Percentiles rank a stretch among this genome's conserved stretches.
Evolutionary conservation across 2,113 vertebrate species (phyloP).

Genomic region (Arizona elegans): DNA sequence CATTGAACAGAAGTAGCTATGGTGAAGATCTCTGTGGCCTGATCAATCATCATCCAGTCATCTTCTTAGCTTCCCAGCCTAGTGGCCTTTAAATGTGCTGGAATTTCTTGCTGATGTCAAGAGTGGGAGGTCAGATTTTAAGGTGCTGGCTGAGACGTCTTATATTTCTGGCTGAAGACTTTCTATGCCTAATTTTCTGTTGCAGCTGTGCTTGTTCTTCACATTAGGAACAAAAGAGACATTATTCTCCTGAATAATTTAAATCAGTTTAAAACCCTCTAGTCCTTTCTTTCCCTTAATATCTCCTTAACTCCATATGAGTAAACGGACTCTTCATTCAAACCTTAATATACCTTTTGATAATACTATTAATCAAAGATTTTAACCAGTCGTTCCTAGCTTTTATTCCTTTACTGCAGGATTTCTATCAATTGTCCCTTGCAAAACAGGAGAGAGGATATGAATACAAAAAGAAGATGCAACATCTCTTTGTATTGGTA

Average conservation of each 20-base stretch:
- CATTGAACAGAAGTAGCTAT: not conserved
- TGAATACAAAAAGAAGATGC: not conserved
- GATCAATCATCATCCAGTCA: not conserved
- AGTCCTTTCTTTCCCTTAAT: not conserved
- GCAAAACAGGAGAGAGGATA: not conserved
- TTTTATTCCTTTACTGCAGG: not conserved
- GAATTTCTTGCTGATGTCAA: not conserved
- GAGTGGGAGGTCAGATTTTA: not conserved
- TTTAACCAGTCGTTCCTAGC: not conserved
- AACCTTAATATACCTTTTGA: not conserved
- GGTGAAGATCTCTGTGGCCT: not conserved
- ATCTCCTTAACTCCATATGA: not conserved
- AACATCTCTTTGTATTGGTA: not conserved
- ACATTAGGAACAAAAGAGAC: not conserved
- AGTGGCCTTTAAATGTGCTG: not conserved
- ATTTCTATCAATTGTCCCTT: not conserved
- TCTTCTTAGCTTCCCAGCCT: not conserved
- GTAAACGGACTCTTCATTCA: not conserved
- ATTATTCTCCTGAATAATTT: not conserved
- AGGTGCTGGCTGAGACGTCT: not conserved
- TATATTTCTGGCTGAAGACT: not conserved
- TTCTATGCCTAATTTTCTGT: not conserved
- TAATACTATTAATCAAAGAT: not conserved
- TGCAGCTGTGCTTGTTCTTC: not conserved
- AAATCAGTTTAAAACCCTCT: not conserved